Conservation (phyloP, 2,888 invertebrate genomes). For the Ctenicera cuprea region DNA sequence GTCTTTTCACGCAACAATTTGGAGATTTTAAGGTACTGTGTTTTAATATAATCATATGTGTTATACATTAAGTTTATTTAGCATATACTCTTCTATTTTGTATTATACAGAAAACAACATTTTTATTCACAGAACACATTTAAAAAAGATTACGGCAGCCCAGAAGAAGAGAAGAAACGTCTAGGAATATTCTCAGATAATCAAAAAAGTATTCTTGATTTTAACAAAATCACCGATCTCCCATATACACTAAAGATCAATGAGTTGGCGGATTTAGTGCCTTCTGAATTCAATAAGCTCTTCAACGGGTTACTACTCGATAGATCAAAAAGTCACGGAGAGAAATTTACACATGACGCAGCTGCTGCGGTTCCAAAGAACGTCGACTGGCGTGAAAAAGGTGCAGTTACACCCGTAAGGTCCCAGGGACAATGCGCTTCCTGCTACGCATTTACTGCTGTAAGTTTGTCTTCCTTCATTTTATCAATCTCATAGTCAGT, state of each 20-base stretch:
- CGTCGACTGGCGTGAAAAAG: conserved; percentile 75
- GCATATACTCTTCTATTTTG: too few relatives aligned
- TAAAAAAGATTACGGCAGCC: conserved; percentile 66
- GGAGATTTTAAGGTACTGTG: conserved; percentile 39
- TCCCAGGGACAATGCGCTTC: conserved; percentile 78
- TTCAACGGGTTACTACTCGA: conserved; percentile 42
- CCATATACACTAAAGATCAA: conserved; percentile 33
- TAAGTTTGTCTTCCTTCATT: conserved; percentile 63
- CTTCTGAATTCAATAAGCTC: conserved; percentile 54
- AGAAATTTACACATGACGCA: conserved; percentile 21
- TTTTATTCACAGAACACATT: conserved; percentile 61
- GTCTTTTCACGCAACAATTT: conserved; percentile 40
- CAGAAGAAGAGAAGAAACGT: conserved; percentile 66
- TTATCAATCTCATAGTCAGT: too few relatives aligned
- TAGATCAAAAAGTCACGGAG: conserved; percentile 35
- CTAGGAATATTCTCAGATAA: conserved; percentile 69
- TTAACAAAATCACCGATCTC: not conserved
- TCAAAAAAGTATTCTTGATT: conserved; percentile 38
- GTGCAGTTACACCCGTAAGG: conserved; percentile 75
- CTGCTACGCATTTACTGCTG: conserved; percentile 80
- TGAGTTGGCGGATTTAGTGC: conserved; percentile 52
- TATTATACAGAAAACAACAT: too few relatives aligned
- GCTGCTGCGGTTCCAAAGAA: conserved; percentile 67
- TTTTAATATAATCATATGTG: too few relatives aligned
- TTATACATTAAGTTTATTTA: too few relatives aligned